Percentiles rank a stretch among this genome's conserved stretches.
phyloP scores from a whole-genome alignment of 2,888 invertebrate species.

The Cephus pulcher region DNA sequence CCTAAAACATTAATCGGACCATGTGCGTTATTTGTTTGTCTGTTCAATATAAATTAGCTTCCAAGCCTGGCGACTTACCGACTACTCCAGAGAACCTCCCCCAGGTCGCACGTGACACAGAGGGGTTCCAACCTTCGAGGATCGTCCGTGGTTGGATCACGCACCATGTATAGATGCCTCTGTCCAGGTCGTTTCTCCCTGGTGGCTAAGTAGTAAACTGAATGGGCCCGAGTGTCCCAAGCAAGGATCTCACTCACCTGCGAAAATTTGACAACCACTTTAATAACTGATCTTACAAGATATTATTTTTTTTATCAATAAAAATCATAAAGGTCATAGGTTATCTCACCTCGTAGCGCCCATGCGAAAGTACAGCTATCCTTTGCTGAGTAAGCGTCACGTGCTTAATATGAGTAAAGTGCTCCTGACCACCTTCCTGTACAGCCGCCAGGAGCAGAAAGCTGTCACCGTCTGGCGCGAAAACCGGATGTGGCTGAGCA shows the following conservation, averaged over 20 bases:
- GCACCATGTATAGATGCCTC: slow-evolving; percentile 87
- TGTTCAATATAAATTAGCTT: background rate
- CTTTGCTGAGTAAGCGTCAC: slow-evolving; percentile 84
- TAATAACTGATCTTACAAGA: background rate
- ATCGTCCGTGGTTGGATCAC: slow-evolving; percentile 79
- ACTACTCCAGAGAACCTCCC: slow-evolving; percentile 82
- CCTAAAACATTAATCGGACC: slow-evolving; percentile 30
- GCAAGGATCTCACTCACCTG: slow-evolving; percentile 77
- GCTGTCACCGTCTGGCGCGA: slow-evolving; percentile 86
- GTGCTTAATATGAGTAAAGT: slow-evolving; percentile 90
- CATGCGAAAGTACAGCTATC: slow-evolving; percentile 87
- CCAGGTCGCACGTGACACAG: slow-evolving; percentile 88
- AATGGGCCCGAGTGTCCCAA: slow-evolving; percentile 86
- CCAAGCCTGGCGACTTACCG: slow-evolving; percentile 64
- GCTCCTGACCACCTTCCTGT: slow-evolving; percentile 85
- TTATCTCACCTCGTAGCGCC: slow-evolving; percentile 80
- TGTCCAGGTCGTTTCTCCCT: slow-evolving; percentile 87
- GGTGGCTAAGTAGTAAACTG: slow-evolving; percentile 81
- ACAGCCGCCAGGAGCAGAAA: slow-evolving; percentile 85
- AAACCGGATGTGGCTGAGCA: slow-evolving; percentile 85
- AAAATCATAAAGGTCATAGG: background rate
- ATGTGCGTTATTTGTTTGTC: no score
- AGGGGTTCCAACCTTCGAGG: slow-evolving; percentile 78
- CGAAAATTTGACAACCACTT: background rate
- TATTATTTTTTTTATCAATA: no score